Evolutionary conservation across 2,888 invertebrate genomes (phyloP).

Genomic region (Drosophila koepferae): DNA sequence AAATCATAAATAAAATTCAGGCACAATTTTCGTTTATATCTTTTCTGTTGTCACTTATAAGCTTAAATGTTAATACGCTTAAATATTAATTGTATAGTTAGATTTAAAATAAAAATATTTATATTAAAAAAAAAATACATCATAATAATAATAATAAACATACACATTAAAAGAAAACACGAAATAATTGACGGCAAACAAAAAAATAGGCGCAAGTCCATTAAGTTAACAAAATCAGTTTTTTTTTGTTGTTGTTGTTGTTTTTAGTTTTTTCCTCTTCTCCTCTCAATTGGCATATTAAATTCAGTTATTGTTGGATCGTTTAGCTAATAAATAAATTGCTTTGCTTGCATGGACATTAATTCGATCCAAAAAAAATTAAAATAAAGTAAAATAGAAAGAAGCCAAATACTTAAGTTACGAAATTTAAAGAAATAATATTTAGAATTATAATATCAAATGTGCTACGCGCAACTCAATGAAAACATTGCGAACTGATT

Average conservation of each 20-base stretch:
- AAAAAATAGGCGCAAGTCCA: conserved; percentile 28
- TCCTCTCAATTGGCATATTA: conserved; percentile 35
- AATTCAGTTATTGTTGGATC: conserved; percentile 36
- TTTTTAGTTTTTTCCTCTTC: conserved; percentile 7
- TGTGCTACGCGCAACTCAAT: conserved; percentile 32
- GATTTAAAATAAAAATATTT: conserved; percentile 48
- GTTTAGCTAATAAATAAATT: conserved; percentile 43
- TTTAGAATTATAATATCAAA: conserved; percentile 20
- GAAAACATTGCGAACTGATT: conserved; percentile 10
- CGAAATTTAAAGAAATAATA: conserved; percentile 24
- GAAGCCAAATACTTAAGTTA: conserved; percentile 33
- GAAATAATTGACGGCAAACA: conserved; percentile 51
- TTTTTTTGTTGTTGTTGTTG: background rate
- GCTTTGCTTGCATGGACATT: conserved; percentile 27
- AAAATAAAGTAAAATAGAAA: no score
- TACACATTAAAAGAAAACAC: conserved; percentile 42
- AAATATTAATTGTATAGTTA: conserved; percentile 74
- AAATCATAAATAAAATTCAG: conserved; percentile 37
- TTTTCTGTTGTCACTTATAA: conserved; percentile 53
- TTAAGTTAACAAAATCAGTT: conserved; percentile 40
- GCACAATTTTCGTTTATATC: conserved; percentile 24
- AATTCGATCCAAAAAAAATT: conserved; percentile 22
- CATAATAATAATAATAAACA: conserved; percentile 32
- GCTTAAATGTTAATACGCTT: conserved; percentile 78
- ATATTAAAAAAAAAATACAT: conserved; percentile 33